Evolutionary conservation across 2,888 invertebrate genomes (phyloP), one percentile per base, ranked within the genome.

Genomic region (Eudemis profundana): DNA sequence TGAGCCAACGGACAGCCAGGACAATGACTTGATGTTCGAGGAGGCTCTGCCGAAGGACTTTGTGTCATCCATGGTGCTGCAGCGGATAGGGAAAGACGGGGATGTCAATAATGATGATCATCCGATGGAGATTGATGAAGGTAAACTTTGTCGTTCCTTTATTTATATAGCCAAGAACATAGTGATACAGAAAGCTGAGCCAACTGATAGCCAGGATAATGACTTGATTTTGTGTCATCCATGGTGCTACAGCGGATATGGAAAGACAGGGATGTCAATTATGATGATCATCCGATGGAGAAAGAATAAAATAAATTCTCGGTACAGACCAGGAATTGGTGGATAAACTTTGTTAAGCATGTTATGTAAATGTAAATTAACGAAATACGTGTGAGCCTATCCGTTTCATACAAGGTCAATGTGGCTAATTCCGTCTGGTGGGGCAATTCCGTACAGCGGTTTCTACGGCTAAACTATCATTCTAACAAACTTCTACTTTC

Each of bases 271-370:
- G 78, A 71, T 15, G 57, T 57, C 3, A 76, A 74, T 14, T 70
- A 74, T 50, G 80, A 80, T 42, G 79, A 83, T 3, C 66, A 75
- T 0, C 59, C 72, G 0, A 84, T 89, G 83, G 84, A 86, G 42
- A 84, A 84, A 67, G 86, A 87, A 76, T 85, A 86, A 77, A 87
- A 87, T 86, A 72, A n/a, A n/a, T n/a, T n/a, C n/a, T n/a, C n/a
- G n/a, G n/a, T n/a, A n/a, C n/a, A n/a, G n/a, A n/a, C n/a, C n/a
- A n/a, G n/a, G n/a, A n/a, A n/a, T n/a, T n/a, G n/a, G n/a, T n/a
- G n/a, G n/a, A n/a, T n/a, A n/a, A n/a, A n/a, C n/a, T n/a, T n/a
- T n/a, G n/a, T n/a, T n/a, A n/a, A n/a, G n/a, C n/a, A n/a, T n/a
- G n/a, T n/a, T n/a, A n/a, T n/a, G n/a, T n/a, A n/a, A n/a, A n/a